These are phyloP conservation scores for Cremastinae sp. DNA, from an alignment of 2,888 invertebrate species.

Conservation along the genomic window DNA sequence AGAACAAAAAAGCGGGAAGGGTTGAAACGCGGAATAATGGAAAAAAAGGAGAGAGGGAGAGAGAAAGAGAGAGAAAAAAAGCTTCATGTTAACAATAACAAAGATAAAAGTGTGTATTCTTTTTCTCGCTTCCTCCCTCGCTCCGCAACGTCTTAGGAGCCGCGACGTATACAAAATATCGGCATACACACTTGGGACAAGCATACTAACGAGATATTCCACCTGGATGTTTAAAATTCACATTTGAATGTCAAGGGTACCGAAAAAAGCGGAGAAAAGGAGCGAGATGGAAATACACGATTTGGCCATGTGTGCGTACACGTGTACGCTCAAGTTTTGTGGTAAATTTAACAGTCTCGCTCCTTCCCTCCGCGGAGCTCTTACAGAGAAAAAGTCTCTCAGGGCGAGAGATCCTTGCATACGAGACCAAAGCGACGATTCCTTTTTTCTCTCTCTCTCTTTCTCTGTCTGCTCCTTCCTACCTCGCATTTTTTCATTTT, in stretches of 20 bases:
- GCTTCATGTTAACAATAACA: slow-evolving; percentile 57
- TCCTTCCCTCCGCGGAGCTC: background rate
- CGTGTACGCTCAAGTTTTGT: slow-evolving; percentile 1
- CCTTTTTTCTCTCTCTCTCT: slow-evolving; percentile 15
- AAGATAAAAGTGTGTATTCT: slow-evolving; percentile 42
- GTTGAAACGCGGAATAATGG: slow-evolving; percentile 48
- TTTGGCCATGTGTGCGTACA: background rate
- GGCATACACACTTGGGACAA: slow-evolving; percentile 34
- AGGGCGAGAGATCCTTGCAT: slow-evolving; percentile 45
- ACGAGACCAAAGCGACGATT: slow-evolving; percentile 40
- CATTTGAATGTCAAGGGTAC: slow-evolving; percentile 63
- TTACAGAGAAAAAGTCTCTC: slow-evolving; percentile 7
- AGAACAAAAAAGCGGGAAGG: slow-evolving; percentile 17
- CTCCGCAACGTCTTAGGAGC: slow-evolving; percentile 32
- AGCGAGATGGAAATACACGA: slow-evolving; percentile 10
- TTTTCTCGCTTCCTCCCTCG: slow-evolving; percentile 13
- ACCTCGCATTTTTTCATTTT: background rate
- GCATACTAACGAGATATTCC: slow-evolving; percentile 62
- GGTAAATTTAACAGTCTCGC: slow-evolving; percentile 16
- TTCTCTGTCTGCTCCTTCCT: background rate
- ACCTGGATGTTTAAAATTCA: slow-evolving; percentile 59
- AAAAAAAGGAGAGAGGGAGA: slow-evolving; percentile 35
- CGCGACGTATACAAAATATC: slow-evolving; percentile 31
- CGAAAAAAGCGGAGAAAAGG: slow-evolving; percentile 42
- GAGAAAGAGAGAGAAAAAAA: too few species aligned